phyloP scores from a whole-genome alignment of 2,113 vertebrate genomes.

The Psittacula cyanocephala region DNA sequence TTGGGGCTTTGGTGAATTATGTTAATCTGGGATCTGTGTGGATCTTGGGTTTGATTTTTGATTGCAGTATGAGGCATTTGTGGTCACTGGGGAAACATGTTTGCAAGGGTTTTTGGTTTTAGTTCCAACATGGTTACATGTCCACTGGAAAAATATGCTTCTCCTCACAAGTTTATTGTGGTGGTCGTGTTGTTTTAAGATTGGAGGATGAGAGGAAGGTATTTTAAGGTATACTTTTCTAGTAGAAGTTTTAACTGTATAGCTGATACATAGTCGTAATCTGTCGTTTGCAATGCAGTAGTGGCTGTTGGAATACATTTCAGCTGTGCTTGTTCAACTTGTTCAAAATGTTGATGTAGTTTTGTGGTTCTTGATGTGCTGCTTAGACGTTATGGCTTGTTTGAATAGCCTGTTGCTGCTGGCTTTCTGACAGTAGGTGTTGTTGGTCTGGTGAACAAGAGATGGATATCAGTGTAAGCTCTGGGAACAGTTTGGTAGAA shows the following conservation, averaged over 20 bases:
- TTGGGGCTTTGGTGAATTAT: neutral
- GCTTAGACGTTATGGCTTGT: neutral
- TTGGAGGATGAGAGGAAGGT: neutral
- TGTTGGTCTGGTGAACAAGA: neutral
- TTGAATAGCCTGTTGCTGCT: accelerated
- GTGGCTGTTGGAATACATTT: neutral
- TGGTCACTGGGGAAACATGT: neutral
- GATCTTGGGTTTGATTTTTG: neutral
- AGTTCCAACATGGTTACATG: neutral
- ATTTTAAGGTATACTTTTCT: neutral
- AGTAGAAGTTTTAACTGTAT: neutral
- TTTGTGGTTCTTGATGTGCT: neutral
- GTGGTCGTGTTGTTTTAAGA: neutral
- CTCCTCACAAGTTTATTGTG: neutral
- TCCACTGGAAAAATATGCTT: neutral
- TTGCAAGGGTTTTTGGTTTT: neutral
- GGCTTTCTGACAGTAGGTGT: neutral
- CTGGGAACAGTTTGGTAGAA: neutral
- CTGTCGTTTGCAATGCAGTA: neutral
- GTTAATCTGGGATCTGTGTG: neutral
- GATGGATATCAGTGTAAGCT: accelerated
- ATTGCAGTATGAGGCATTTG: neutral
- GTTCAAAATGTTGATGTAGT: accelerated
- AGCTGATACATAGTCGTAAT: neutral
- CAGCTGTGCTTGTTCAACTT: neutral